These are phyloP conservation scores for Glareola pratincola DNA, from an alignment of 2,113 vertebrate genomes.

Conservation along the genomic window DNA sequence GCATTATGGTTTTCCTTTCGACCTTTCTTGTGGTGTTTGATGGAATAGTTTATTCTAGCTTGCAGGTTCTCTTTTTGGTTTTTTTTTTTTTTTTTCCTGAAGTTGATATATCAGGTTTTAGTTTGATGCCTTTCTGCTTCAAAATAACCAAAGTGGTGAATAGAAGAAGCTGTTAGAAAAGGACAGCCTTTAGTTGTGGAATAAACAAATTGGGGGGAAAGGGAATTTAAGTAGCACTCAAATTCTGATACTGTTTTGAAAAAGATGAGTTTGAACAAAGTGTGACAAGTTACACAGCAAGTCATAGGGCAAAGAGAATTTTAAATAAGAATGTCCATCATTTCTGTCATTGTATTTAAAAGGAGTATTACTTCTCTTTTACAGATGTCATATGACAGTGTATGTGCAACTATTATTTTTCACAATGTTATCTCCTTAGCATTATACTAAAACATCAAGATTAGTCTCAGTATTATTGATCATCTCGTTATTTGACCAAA, in stretches of 20 bases:
- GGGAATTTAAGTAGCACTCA: not conserved
- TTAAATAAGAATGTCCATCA: not conserved
- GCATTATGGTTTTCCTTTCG: not conserved
- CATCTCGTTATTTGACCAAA: not conserved
- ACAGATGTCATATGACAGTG: not conserved
- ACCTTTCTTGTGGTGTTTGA: not conserved
- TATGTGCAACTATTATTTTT: not conserved
- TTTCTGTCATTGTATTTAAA: not conserved
- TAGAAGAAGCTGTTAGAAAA: not conserved
- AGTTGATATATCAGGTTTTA: not conserved
- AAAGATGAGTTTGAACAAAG: not conserved
- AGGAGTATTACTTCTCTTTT: not conserved
- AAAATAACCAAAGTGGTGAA: not conserved
- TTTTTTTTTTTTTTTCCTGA: not conserved
- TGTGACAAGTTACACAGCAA: not conserved
- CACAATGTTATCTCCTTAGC: not conserved
- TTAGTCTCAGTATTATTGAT: not conserved
- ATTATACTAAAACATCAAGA: not conserved
- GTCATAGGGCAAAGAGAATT: not conserved
- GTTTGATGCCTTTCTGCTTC: not conserved
- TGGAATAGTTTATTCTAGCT: not conserved
- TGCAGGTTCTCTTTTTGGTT: not conserved
- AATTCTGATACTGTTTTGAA: not conserved
- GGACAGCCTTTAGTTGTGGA: not conserved
- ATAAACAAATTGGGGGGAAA: not conserved